These are phyloP conservation scores for Odontophorus gujanensis DNA, from an alignment of 2,113 vertebrate genomes.

Conservation along the genomic window DNA sequence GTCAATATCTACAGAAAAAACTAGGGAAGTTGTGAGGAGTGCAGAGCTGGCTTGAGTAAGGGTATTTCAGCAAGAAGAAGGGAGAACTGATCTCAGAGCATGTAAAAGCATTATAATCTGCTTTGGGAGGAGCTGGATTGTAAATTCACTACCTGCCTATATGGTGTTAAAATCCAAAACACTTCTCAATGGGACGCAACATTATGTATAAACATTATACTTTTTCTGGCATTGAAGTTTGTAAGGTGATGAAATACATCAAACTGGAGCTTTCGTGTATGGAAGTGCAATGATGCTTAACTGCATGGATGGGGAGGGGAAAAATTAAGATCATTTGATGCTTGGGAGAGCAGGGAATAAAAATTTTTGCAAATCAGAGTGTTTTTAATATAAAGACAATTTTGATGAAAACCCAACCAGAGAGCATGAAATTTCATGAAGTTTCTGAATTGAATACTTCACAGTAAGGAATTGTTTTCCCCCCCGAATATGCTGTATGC, in stretches of 20 bases:
- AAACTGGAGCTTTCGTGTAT: not conserved
- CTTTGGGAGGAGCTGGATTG: not conserved
- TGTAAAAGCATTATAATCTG: not conserved
- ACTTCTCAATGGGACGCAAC: not conserved
- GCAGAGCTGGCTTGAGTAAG: not conserved
- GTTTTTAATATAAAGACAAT: not conserved
- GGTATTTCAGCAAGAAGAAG: not conserved
- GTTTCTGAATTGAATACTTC: not conserved
- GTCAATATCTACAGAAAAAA: not conserved
- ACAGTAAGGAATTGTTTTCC: not conserved
- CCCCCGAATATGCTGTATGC: not conserved
- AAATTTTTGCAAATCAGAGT: not conserved
- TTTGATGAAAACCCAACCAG: not conserved
- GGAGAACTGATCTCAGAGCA: not conserved
- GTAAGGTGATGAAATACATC: not conserved
- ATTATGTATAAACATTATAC: not conserved
- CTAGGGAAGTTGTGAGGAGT: not conserved
- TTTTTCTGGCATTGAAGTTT: not conserved
- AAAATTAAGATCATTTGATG: not conserved
- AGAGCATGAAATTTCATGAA: not conserved
- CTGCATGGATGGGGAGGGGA: not conserved
- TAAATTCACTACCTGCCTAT: not conserved
- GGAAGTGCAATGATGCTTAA: not conserved
- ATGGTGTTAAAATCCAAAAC: not conserved
- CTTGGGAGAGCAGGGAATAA: not conserved